A percentile compares a stretch with the other conserved stretches of the same genome.
Conservation (phyloP, 2,113 vertebrate genomes). For the Macquaria ambigua region DNA sequence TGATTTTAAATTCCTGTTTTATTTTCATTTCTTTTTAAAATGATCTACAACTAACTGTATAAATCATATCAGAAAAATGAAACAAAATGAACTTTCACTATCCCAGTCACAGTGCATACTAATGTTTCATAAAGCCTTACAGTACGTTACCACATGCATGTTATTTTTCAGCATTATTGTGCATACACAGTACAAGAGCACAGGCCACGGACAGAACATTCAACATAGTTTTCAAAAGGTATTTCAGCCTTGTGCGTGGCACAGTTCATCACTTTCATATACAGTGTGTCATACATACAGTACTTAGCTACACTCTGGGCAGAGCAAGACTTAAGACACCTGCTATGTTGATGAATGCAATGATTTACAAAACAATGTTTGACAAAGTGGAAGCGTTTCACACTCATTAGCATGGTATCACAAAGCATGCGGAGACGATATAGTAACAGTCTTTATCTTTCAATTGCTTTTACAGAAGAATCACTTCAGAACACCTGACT, state of each 20-base stretch:
- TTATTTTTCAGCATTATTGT: constrained; percentile 63
- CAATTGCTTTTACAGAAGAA: constrained; percentile 51
- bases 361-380: constrained; percentile 46
- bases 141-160: constrained; percentile 72
- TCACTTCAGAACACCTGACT: constrained; percentile 42
- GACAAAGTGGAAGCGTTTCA: constrained; percentile 54
- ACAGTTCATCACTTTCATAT: constrained; percentile 48
- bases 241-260: constrained; percentile 58
- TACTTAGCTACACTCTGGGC: constrained; percentile 47
- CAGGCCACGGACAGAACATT: constrained; percentile 62
- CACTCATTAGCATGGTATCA: constrained; percentile 59
- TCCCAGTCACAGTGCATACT: constrained; percentile 60
- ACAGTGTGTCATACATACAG: constrained; percentile 45
- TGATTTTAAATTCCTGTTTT: constrained; percentile 64
- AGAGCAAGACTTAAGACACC: constrained; percentile 71
- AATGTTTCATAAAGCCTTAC: constrained; percentile 62
- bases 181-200: constrained; percentile 64
- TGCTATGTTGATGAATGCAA: constrained; percentile 56
- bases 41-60: constrained; percentile 70
- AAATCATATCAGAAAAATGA: constrained; percentile 74
- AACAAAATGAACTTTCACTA: constrained; percentile 50
- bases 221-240: constrained; percentile 42
- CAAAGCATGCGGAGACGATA: constrained; percentile 76
- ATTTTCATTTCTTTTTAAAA: constrained; percentile 59
- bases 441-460: constrained; percentile 64